Evolutionary conservation across 2,113 vertebrate species (phyloP).

Genomic region (Sciurus niger): DNA sequence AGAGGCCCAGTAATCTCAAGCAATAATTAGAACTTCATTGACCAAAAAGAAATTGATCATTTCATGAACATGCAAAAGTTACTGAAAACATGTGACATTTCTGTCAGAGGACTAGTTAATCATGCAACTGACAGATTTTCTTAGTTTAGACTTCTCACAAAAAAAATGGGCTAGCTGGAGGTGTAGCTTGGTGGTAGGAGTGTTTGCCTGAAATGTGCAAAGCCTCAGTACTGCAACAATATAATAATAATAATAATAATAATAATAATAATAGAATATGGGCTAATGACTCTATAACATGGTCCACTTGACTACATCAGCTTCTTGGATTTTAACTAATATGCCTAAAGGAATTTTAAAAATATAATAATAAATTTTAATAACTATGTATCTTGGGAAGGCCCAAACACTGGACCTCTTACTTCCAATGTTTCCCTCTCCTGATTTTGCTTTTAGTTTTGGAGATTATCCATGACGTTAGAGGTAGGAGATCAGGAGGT

Average conservation of each 20-base stretch:
- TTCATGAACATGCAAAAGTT: neutral
- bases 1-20: neutral
- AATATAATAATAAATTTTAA: neutral
- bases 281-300: neutral
- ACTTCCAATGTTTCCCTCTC: neutral
- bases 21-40: neutral
- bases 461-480: too few species aligned
- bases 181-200: too few species aligned
- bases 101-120: neutral
- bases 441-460: neutral
- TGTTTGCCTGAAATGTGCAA: too few species aligned
- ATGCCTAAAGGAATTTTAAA: neutral
- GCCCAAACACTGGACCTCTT: neutral
- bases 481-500: neutral
- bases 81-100: neutral
- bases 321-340: neutral
- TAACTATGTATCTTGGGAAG: neutral
- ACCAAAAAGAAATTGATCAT: neutral
- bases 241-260: too few species aligned
- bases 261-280: neutral
- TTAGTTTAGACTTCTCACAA: neutral
- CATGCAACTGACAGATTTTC: neutral
- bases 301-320: neutral
- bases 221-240: too few species aligned
- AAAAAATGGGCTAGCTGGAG: neutral